A percentile compares a stretch with the other conserved stretches of the same genome.
phyloP scores from a whole-genome alignment of 37 sponge, comb jelly and placozoan species.

The Tethya wilhelma region DNA sequence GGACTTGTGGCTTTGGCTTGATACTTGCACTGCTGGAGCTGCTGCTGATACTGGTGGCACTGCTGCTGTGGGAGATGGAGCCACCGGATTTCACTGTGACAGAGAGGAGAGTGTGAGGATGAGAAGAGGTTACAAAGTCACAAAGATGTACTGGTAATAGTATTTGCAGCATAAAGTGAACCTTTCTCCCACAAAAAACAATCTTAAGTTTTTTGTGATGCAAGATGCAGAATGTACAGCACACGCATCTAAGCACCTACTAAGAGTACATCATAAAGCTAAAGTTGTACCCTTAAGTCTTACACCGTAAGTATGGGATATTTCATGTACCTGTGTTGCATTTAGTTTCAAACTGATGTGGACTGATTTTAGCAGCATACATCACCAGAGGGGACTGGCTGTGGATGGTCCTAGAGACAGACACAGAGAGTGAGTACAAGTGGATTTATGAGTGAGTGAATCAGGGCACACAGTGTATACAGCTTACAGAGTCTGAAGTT shows the following conservation, averaged over 20 bases:
- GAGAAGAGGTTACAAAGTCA: background rate
- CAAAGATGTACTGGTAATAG: too few species aligned
- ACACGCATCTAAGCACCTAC: too few species aligned
- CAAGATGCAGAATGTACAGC: too few species aligned
- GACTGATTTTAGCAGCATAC: slow-evolving; percentile 62
- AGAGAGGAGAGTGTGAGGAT: background rate
- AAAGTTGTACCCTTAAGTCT: too few species aligned
- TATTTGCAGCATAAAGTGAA: too few species aligned
- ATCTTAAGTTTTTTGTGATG: too few species aligned
- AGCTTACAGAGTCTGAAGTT: slow-evolving; percentile 72
- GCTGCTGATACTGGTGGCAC: background rate
- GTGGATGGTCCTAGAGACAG: slow-evolving; percentile 41
- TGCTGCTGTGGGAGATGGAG: background rate
- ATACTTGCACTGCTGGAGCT: background rate
- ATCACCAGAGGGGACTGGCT: slow-evolving; percentile 56
- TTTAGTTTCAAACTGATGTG: slow-evolving; percentile 82
- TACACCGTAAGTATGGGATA: too few species aligned
- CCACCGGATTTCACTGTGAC: background rate
- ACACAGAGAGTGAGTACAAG: background rate
- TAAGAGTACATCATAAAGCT: too few species aligned
- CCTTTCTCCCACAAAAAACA: too few species aligned
- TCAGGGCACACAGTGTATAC: background rate
- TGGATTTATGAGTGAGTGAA: background rate
- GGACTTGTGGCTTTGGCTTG: background rate
- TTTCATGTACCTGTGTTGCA: slow-evolving; percentile 66